Percentiles rank a stretch among this genome's conserved stretches.
Evolutionary conservation across 2,797 vertebrate genomes (phyloP).

Genomic region (Parauchenoglanis punctatus): DNA sequence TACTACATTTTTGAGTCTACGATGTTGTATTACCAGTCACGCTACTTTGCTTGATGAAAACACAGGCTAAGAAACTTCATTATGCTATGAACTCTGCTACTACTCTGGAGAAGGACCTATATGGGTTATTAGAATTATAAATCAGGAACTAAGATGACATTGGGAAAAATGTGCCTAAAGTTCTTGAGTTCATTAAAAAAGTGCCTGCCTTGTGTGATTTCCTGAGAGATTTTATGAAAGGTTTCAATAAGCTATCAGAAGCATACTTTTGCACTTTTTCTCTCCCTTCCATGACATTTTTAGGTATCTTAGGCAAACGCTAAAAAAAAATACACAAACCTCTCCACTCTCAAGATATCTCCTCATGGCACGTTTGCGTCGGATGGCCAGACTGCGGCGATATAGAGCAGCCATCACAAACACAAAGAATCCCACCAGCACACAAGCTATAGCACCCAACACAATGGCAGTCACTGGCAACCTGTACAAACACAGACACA

Average conservation of each 20-base stretch:
- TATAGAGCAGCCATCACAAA: conserved; percentile 83
- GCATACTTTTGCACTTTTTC: not conserved
- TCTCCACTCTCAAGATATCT: conserved; percentile 90
- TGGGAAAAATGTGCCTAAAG: not conserved
- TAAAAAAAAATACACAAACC: conserved; percentile 66
- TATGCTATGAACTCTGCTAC: not conserved
- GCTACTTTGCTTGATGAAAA: not conserved
- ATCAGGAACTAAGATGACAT: not conserved
- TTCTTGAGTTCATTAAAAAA: not conserved
- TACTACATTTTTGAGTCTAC: not conserved
- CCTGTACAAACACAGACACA: conserved; percentile 60
- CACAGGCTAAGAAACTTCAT: not conserved
- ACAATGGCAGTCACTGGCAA: conserved; percentile 75
- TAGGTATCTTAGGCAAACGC: not conserved
- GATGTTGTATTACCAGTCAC: not conserved
- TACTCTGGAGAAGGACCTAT: not conserved
- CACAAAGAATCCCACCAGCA: conserved; percentile 74
- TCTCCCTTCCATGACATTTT: not conserved
- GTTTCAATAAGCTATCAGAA: not conserved
- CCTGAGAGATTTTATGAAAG: not conserved
- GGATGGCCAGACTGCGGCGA: conserved; percentile 85
- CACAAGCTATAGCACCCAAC: conserved; percentile 75
- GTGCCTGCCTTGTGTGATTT: too few relatives aligned
- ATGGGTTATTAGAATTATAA: not conserved
- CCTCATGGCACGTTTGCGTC: conserved; percentile 90